phyloP scores from a whole-genome alignment of 1,140 invertebrate genomes.

The Drosophila varians region DNA sequence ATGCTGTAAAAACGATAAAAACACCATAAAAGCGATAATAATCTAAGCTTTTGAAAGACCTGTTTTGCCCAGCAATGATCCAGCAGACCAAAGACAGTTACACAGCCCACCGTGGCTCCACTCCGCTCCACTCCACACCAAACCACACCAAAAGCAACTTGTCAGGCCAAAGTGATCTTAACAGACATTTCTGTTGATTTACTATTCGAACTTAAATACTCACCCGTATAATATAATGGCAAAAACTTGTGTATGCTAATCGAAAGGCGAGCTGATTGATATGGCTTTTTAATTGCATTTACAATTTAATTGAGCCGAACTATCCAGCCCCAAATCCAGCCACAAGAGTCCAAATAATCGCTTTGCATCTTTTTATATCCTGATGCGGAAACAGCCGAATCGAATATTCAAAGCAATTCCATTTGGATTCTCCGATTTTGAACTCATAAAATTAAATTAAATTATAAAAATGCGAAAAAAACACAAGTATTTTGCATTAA shows the following conservation, averaged over 20 bases:
- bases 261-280: constrained; percentile 64
- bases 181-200: constrained; percentile 78
- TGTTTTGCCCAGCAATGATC: constrained; percentile 65
- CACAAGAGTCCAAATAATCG: not conserved
- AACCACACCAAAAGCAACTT: constrained; percentile 51
- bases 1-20: constrained; percentile 69
- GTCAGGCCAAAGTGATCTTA: constrained; percentile 64
- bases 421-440: constrained; percentile 19
- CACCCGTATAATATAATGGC: constrained; percentile 57
- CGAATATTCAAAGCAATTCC: constrained; percentile 4
- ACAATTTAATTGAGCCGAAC: constrained; percentile 65
- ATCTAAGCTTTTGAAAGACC: constrained; percentile 79
- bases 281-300: constrained; percentile 71
- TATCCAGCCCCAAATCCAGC: constrained; percentile 12
- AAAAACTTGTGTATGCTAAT: constrained; percentile 80
- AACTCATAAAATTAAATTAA: constrained; percentile 29
- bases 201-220: constrained; percentile 49
- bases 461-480: constrained; percentile 38
- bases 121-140: not conserved
- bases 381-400: constrained; percentile 36
- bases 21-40: constrained; percentile 73
- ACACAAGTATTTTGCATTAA: constrained; percentile 47
- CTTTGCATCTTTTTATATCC: constrained; percentile 12
- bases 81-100: constrained; percentile 36
- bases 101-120: constrained; percentile 19